Conservation (phyloP, 2,113 vertebrate genomes). For the Melanotaenia duboulayi region DNA sequence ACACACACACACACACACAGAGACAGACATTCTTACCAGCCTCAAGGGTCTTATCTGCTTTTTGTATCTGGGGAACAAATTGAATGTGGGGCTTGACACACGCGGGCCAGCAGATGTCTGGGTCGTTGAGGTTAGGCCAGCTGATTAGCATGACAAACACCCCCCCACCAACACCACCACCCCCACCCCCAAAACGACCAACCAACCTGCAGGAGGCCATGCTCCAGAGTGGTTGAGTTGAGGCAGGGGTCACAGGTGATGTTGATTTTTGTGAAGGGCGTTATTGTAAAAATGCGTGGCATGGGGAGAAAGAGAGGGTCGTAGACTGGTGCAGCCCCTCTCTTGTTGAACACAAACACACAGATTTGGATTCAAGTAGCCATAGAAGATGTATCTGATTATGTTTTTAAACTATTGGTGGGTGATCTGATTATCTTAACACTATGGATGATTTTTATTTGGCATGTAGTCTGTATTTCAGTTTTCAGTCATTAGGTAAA, state of each 20-base stretch:
- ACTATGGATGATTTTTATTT: too few species aligned
- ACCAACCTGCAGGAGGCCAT: slow-evolving; percentile 47
- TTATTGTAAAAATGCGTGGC: slow-evolving; percentile 65
- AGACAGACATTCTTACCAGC: slow-evolving; percentile 53
- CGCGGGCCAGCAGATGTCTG: slow-evolving; percentile 80
- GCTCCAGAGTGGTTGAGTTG: slow-evolving; percentile 57
- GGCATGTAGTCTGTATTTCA: too few species aligned
- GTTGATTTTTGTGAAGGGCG: slow-evolving; percentile 76
- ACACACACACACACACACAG: slow-evolving; percentile 35
- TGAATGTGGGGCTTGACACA: slow-evolving; percentile 80
- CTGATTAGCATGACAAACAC: slow-evolving; percentile 83
- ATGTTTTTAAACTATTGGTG: too few species aligned
- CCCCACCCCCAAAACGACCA: slow-evolving; percentile 6
- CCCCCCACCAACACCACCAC: slow-evolving; percentile 2
- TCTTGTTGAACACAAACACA: slow-evolving; percentile 35
- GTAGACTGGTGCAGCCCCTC: slow-evolving; percentile 37
- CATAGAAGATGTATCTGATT: too few species aligned
- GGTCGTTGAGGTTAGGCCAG: slow-evolving; percentile 77
- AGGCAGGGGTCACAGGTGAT: slow-evolving; percentile 78
- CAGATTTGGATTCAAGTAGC: not conserved
- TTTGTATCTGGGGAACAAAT: slow-evolving; percentile 77
- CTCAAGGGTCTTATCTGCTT: slow-evolving; percentile 79
- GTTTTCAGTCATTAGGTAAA: too few species aligned
- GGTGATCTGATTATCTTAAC: too few species aligned
- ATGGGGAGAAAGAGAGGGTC: slow-evolving; percentile 42